phyloP scores from a whole-genome alignment of 2,888 invertebrate species.

The Eupithecia inturbata region DNA sequence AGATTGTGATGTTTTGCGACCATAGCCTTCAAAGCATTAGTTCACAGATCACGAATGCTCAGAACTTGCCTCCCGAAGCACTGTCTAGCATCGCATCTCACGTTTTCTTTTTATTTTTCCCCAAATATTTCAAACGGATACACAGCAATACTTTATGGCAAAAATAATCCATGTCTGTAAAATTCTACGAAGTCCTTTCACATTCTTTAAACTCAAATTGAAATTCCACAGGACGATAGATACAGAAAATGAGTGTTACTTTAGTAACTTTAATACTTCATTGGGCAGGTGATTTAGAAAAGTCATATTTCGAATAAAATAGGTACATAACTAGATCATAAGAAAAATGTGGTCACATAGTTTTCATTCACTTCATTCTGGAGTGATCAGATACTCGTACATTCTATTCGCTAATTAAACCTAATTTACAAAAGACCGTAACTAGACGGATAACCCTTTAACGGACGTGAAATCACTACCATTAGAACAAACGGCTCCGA shows the following conservation, averaged over 20 bases:
- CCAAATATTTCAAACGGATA: background rate
- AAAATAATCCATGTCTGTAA: background rate
- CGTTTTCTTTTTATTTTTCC: background rate
- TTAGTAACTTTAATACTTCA: no score
- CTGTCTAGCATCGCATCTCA: background rate
- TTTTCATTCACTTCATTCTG: no score
- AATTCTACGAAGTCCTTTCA: no score
- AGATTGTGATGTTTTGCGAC: no score
- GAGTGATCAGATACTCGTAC: no score
- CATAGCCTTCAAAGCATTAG: background rate
- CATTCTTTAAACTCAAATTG: background rate
- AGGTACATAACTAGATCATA: no score
- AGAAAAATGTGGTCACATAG: no score
- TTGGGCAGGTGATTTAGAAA: background rate
- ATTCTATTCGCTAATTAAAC: background rate
- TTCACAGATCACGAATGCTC: background rate
- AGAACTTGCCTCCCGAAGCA: background rate
- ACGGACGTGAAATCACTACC: conserved; percentile 16
- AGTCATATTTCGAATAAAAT: background rate
- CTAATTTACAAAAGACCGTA: conserved; percentile 2
- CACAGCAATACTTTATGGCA: background rate
- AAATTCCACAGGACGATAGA: no score
- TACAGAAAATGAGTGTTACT: no score
- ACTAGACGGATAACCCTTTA: conserved; percentile 14
- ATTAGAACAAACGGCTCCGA: conserved; percentile 24